Evolutionary conservation across 2,113 vertebrate species (phyloP).

Genomic region (Antigone vipio): DNA sequence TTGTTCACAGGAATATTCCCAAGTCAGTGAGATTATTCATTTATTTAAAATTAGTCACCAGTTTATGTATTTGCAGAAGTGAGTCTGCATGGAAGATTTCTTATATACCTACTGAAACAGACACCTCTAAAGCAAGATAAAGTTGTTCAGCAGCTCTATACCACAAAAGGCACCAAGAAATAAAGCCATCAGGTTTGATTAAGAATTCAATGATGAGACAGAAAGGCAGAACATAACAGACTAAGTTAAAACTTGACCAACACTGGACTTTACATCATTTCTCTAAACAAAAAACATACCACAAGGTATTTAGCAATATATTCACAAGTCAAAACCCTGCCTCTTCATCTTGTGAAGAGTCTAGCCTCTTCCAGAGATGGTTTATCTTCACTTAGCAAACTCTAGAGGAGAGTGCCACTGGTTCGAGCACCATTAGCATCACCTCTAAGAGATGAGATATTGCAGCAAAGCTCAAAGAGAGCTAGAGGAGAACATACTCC

Average conservation of each 20-base stretch:
- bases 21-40: conserved; percentile 23
- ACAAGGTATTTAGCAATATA: background rate
- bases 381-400: background rate
- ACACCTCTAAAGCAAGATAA: background rate
- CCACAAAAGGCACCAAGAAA: background rate
- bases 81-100: background rate
- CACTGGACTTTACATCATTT: background rate
- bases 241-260: background rate
- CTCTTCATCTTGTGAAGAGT: background rate
- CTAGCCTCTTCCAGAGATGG: background rate
- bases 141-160: background rate
- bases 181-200: background rate
- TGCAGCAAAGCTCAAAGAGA: background rate
- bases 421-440: background rate
- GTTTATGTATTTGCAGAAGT: background rate
- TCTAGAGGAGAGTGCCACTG: background rate
- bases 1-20: background rate
- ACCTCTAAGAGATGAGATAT: background rate
- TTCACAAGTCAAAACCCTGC: background rate
- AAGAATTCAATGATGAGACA: background rate
- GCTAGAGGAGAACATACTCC: background rate
- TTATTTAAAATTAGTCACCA: conserved; percentile 33
- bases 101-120: background rate
- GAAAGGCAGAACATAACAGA: background rate
- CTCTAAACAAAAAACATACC: background rate